Percentiles rank a stretch among this genome's conserved stretches.
Evolutionary conservation across 2,888 invertebrate species (phyloP).

Genomic region (Azorinus chamasolen): DNA sequence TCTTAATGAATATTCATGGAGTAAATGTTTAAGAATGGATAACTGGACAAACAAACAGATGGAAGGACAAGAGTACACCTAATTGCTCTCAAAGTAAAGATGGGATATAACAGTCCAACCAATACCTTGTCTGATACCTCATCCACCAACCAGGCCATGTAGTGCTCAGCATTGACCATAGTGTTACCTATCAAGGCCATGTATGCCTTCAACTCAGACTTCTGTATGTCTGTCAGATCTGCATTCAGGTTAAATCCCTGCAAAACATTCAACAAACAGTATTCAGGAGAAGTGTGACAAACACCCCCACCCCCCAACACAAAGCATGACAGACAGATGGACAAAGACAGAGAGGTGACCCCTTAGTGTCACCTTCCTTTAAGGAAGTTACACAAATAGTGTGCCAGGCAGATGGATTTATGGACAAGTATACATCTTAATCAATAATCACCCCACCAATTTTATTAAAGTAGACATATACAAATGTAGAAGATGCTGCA

Average conservation of each 20-base stretch:
- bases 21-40: too few relatives aligned
- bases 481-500: too few relatives aligned
- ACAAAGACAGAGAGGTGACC: too few relatives aligned
- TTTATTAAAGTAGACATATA: too few relatives aligned
- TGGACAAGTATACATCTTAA: too few relatives aligned
- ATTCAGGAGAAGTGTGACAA: not conserved
- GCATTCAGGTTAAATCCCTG: conserved; percentile 92
- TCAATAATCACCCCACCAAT: too few relatives aligned
- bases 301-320: not conserved
- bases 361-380: too few relatives aligned
- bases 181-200: conserved; percentile 95
- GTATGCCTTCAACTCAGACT: conserved; percentile 97
- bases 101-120: too few relatives aligned
- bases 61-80: not conserved
- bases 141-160: conserved; percentile 95
- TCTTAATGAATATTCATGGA: too few relatives aligned
- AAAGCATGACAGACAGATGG: not conserved
- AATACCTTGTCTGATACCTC: conserved; percentile 91
- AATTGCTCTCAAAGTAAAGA: too few relatives aligned
- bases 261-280: conserved; percentile 15
- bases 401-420: too few relatives aligned
- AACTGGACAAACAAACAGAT: not conserved
- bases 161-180: conserved; percentile 94
- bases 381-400: too few relatives aligned
- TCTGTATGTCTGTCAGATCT: conserved; percentile 91